A percentile compares a stretch with the other conserved stretches of the same genome.
Evolutionary conservation across 2,113 vertebrate species (phyloP).

Genomic region (Serranochromis macrocephalus): DNA sequence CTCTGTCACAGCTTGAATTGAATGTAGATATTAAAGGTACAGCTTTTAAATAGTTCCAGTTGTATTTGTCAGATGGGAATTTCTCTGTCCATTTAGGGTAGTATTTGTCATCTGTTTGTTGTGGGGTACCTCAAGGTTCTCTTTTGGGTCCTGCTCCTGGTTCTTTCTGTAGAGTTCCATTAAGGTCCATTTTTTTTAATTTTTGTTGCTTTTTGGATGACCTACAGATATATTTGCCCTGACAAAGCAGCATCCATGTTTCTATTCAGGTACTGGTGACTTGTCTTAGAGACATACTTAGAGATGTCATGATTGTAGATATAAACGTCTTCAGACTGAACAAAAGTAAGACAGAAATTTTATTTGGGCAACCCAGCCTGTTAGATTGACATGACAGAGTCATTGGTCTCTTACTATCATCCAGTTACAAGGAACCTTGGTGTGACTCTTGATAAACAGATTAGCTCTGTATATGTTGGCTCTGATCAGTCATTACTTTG

Average conservation of each 20-base stretch:
- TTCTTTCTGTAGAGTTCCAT: neutral
- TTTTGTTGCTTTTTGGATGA: neutral
- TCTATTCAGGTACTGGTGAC: fast-evolving
- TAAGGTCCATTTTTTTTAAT: neutral
- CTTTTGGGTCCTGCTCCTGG: neutral
- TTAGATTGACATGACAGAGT: neutral
- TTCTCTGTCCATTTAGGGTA: neutral
- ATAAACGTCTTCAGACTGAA: fast-evolving
- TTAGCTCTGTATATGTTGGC: neutral
- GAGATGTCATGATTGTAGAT: neutral
- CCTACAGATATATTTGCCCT: neutral
- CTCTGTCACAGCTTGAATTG: neutral
- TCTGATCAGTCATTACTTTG: neutral
- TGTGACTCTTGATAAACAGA: neutral
- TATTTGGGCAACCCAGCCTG: neutral
- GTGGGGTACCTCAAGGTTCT: neutral
- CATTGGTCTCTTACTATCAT: neutral
- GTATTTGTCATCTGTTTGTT: neutral
- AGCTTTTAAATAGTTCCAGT: neutral
- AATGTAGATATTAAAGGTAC: neutral
- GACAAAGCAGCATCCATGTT: neutral
- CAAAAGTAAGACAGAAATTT: neutral
- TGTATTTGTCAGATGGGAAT: neutral
- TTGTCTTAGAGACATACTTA: neutral
- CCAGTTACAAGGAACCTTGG: neutral